A percentile compares a stretch with the other conserved stretches of the same genome.
phyloP scores from a whole-genome alignment of 2,888 invertebrate genomes.

The Drosophila recens region DNA sequence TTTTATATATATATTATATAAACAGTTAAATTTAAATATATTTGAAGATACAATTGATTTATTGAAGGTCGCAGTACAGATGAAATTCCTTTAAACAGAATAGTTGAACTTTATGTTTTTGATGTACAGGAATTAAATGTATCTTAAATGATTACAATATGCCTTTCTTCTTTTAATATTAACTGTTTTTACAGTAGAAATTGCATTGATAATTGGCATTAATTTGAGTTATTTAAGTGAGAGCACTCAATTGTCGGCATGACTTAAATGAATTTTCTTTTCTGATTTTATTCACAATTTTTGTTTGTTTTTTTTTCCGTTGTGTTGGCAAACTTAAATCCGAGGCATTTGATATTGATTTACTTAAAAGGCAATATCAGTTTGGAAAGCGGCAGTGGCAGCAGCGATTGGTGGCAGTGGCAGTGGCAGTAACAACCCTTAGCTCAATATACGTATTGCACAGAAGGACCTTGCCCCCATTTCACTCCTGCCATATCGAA shows the following conservation, averaged over 20 bases:
- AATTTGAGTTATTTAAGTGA: slow-evolving; percentile 1
- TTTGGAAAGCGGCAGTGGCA: slow-evolving; percentile 51
- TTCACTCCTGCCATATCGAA: slow-evolving; percentile 53
- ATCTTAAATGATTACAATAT: too few relatives aligned
- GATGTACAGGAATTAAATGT: too few relatives aligned
- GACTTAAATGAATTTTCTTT: background rate
- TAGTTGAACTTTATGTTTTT: too few relatives aligned
- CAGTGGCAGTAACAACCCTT: slow-evolving; percentile 53
- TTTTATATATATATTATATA: too few relatives aligned
- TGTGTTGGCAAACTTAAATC: slow-evolving; percentile 74
- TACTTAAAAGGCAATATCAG: slow-evolving; percentile 79
- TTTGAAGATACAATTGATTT: too few relatives aligned
- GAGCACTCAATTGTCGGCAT: slow-evolving; percentile 22
- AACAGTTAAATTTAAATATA: too few relatives aligned
- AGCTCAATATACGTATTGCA: slow-evolving; percentile 28
- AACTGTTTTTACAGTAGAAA: background rate
- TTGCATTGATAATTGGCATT: background rate
- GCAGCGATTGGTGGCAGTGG: slow-evolving; percentile 12
- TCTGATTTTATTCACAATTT: slow-evolving; percentile 31
- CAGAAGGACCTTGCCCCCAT: slow-evolving; percentile 5
- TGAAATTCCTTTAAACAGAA: too few relatives aligned
- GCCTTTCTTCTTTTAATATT: too few relatives aligned
- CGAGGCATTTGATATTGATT: slow-evolving; percentile 76
- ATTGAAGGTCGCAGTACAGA: too few relatives aligned
- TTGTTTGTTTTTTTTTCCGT: slow-evolving; percentile 23